Conservation (phyloP, 2,888 invertebrate species). For the Apoderus coryli region DNA sequence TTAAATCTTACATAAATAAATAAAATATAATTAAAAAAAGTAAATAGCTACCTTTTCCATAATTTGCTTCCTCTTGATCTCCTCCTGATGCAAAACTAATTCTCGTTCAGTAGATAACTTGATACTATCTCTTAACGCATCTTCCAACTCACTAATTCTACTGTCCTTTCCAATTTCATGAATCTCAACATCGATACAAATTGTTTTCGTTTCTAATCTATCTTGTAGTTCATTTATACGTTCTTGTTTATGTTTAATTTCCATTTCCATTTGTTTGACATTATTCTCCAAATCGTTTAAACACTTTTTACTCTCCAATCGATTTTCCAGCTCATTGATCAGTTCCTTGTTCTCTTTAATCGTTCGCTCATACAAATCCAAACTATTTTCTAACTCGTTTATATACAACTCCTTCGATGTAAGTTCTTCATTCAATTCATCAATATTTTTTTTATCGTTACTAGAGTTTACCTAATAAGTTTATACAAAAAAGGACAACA, state of each 20-base stretch:
- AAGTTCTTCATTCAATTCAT: constrained; percentile 1
- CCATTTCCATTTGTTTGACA: neutral
- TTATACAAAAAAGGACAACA: constrained; percentile 15
- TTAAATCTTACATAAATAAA: constrained; percentile 1
- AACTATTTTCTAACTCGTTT: constrained; percentile 37
- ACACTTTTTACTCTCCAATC: constrained; percentile 21
- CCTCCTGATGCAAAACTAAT: constrained; percentile 48
- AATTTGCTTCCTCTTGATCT: constrained; percentile 45
- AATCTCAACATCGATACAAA: too few species aligned
- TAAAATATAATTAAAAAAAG: constrained; percentile 5
- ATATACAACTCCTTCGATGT: constrained; percentile 21
- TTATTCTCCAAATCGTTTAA: constrained; percentile 2
- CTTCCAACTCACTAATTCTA: constrained; percentile 61
- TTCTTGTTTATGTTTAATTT: neutral
- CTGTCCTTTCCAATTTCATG: constrained; percentile 46
- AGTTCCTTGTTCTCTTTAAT: constrained; percentile 38
- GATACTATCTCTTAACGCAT: constrained; percentile 70
- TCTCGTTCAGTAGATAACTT: constrained; percentile 55
- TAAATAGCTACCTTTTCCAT: constrained; percentile 43
- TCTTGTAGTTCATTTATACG: constrained; percentile 27
- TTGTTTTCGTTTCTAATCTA: constrained; percentile 26
- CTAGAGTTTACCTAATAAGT: too few species aligned
- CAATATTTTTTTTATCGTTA: neutral
- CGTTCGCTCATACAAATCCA: constrained; percentile 39
- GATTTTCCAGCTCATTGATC: constrained; percentile 20